Evolutionary conservation across 2,888 invertebrate genomes (phyloP).

Genomic region (Lottia gigantea): DNA sequence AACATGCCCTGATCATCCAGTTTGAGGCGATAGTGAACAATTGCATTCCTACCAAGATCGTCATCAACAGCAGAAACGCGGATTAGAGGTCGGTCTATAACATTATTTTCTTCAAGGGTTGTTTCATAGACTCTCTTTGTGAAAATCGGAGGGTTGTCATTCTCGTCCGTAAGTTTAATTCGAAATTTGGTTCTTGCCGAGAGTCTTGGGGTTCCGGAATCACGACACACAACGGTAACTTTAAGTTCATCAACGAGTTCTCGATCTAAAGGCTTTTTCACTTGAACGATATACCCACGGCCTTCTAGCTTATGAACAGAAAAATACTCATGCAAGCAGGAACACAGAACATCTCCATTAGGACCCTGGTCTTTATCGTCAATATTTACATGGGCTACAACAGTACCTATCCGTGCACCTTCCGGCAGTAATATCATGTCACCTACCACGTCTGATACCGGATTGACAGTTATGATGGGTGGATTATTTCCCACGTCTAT

Average conservation of each 20-base stretch:
- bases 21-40: slow-evolving; percentile 43
- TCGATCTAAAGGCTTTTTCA: slow-evolving; percentile 49
- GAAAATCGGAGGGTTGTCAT: slow-evolving; percentile 61
- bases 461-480: slow-evolving; percentile 72
- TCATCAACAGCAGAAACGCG: slow-evolving; percentile 52
- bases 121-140: slow-evolving; percentile 41
- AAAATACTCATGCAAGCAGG: slow-evolving; percentile 30
- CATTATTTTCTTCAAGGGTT: slow-evolving; percentile 55
- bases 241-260: slow-evolving; percentile 47
- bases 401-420: slow-evolving; percentile 39
- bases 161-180: slow-evolving; percentile 55
- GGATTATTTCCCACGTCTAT: slow-evolving; percentile 92
- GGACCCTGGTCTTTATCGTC: slow-evolving; percentile 48
- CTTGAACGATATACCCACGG: slow-evolving; percentile 45
- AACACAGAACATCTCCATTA: slow-evolving; percentile 49
- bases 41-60: slow-evolving; percentile 50
- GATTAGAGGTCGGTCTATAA: slow-evolving; percentile 45
- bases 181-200: slow-evolving; percentile 43
- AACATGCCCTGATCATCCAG: slow-evolving; percentile 39
- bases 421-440: slow-evolving; percentile 39
- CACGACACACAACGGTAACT: slow-evolving; percentile 53
- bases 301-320: slow-evolving; percentile 31
- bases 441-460: slow-evolving; percentile 31
- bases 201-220: slow-evolving; percentile 50
- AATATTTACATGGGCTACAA: slow-evolving; percentile 52